These are phyloP conservation scores for Melanostoma scalare DNA, from an alignment of 2,888 invertebrate species.

Conservation along the genomic window DNA sequence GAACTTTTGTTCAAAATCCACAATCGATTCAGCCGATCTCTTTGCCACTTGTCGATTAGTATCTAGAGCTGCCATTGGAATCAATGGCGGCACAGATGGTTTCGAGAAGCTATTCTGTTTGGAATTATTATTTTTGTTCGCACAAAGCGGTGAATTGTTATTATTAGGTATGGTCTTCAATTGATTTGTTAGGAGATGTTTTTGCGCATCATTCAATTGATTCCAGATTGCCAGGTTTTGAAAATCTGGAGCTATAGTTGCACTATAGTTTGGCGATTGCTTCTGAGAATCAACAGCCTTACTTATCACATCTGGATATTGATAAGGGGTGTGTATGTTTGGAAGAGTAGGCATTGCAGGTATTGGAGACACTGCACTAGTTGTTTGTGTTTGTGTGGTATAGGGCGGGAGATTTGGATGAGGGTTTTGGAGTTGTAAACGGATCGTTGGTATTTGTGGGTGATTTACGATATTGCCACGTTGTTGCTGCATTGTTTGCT, in stretches of 20 bases:
- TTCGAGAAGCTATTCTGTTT: conserved; percentile 73
- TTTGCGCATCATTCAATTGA: conserved; percentile 76
- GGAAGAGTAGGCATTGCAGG: conserved; percentile 36
- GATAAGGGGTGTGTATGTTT: conserved; percentile 58
- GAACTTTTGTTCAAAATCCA: conserved; percentile 80
- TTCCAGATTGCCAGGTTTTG: conserved; percentile 80
- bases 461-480: conserved; percentile 74
- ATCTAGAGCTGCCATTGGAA: conserved; percentile 73
- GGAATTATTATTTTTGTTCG: conserved; percentile 42
- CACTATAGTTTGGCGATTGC: conserved; percentile 38
- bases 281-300: conserved; percentile 61
- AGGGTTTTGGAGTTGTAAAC: conserved; percentile 60
- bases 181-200: conserved; percentile 55
- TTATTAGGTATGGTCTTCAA: conserved; percentile 49
- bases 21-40: conserved; percentile 76
- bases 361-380: conserved; percentile 51
- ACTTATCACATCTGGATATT: conserved; percentile 64
- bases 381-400: conserved; percentile 46
- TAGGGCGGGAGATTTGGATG: conserved; percentile 73
- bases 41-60: conserved; percentile 49
- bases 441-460: conserved; percentile 52
- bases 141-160: conserved; percentile 64
- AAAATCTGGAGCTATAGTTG: conserved; percentile 75
- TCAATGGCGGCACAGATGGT: conserved; percentile 75
- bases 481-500: conserved; percentile 81